Percentiles rank a stretch among this genome's conserved stretches.
phyloP scores from a whole-genome alignment of 2,888 invertebrate species.

The Melinaea menophilus region DNA sequence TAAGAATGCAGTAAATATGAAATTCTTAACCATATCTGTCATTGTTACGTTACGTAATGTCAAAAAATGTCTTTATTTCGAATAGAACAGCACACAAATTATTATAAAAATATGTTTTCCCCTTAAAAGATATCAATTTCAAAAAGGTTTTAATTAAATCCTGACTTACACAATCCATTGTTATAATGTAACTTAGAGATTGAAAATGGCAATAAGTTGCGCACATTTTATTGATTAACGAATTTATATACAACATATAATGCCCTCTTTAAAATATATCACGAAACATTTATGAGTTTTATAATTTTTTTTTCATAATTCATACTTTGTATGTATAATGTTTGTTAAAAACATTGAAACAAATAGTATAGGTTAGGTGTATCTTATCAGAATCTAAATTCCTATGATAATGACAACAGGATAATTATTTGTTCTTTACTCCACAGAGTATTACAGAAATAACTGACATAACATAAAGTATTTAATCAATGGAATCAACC shows the following conservation, averaged over 20 bases:
- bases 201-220: conserved; percentile 28
- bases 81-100: conserved; percentile 23
- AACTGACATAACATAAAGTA: too few species aligned
- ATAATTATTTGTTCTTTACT: too few species aligned
- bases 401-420: too few species aligned
- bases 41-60: conserved; percentile 74
- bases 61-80: conserved; percentile 46
- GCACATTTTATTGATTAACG: conserved; percentile 46
- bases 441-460: too few species aligned
- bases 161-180: neutral
- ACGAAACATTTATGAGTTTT: neutral
- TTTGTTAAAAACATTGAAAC: too few species aligned
- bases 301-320: too few species aligned
- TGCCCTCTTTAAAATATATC: neutral
- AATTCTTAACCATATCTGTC: conserved; percentile 49
- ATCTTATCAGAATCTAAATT: conserved; percentile 37
- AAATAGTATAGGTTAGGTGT: conserved; percentile 26
- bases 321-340: too few species aligned
- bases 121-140: neutral
- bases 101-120: neutral
- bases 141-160: neutral
- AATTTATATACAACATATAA: conserved; percentile 25
- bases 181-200: neutral
- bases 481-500: too few species aligned
- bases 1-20: conserved; percentile 62